These are phyloP conservation scores for Drosophila tristis DNA, from an alignment of 1,140 invertebrate genomes.

Conservation along the genomic window DNA sequence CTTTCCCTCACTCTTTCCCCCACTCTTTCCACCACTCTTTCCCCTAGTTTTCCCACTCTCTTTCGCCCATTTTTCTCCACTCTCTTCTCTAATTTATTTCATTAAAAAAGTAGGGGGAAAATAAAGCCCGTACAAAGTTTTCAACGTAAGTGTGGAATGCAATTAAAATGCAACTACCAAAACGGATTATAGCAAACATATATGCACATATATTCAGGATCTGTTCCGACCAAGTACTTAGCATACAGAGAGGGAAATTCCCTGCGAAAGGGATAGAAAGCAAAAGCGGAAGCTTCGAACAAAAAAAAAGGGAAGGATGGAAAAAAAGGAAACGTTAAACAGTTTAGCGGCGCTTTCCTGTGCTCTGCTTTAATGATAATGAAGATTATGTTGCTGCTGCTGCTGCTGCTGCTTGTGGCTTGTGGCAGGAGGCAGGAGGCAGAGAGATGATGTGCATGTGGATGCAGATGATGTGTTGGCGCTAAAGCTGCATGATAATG, in stretches of 20 bases:
- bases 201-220: slow-evolving; percentile 23
- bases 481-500: slow-evolving; percentile 37
- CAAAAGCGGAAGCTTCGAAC: slow-evolving; percentile 62
- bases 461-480: slow-evolving; percentile 61
- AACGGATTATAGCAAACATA: slow-evolving; percentile 52
- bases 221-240: slow-evolving; percentile 40
- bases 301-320: slow-evolving; percentile 23
- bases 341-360: slow-evolving; percentile 68
- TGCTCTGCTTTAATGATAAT: slow-evolving; percentile 75
- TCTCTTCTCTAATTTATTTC: not conserved
- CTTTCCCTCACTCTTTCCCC: no score
- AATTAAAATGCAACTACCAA: slow-evolving; percentile 71
- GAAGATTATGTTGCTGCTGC: slow-evolving; percentile 65
- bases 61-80: no score
- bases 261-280: slow-evolving; percentile 12
- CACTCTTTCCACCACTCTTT: no score
- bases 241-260: slow-evolving; percentile 14
- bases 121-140: not conserved
- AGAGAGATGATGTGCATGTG: slow-evolving; percentile 21
- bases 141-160: slow-evolving; percentile 57
- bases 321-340: slow-evolving; percentile 55
- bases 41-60: no score
- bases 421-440: not conserved
- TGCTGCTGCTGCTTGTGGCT: slow-evolving; percentile 28
- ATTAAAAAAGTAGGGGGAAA: not conserved